Conservation (phyloP, 2,888 invertebrate genomes). For the Cataglyphis altisquamis region DNA sequence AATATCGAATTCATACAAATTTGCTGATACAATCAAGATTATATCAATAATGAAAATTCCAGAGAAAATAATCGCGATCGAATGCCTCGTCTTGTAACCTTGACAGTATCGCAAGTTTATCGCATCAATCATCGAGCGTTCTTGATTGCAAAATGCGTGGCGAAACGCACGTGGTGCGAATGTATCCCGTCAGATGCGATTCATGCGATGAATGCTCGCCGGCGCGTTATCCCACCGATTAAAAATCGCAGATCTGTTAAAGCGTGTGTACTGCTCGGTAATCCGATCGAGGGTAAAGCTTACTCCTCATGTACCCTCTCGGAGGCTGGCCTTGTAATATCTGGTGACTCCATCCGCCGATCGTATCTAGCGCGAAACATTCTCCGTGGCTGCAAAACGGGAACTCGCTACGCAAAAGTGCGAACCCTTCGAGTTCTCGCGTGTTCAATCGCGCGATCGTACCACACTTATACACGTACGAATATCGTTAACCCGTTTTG, state of each 20-base stretch:
- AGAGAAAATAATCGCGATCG: not conserved
- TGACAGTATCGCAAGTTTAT: slow-evolving; percentile 26
- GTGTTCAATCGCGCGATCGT: slow-evolving; percentile 21
- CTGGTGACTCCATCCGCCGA: slow-evolving; percentile 73
- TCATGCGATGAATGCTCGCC: not conserved
- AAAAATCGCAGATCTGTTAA: slow-evolving; percentile 44
- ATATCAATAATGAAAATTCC: not conserved
- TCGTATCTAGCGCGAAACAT: slow-evolving; percentile 71
- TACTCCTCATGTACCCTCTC: slow-evolving; percentile 56
- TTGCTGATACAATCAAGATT: not conserved
- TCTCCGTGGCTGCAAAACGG: slow-evolving; percentile 67
- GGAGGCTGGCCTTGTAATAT: slow-evolving; percentile 64
- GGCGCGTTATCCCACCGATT: slow-evolving; percentile 37
- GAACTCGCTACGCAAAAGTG: slow-evolving; percentile 61
- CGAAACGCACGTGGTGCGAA: slow-evolving; percentile 17
- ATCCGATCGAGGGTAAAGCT: slow-evolving; percentile 63
- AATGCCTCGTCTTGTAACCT: not conserved
- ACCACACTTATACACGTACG: not conserved
- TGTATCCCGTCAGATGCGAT: slow-evolving; percentile 5
- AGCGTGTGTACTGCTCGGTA: slow-evolving; percentile 46
- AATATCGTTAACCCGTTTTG: slow-evolving; percentile 19
- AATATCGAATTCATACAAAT: not conserved
- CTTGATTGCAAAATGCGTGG: slow-evolving; percentile 26
- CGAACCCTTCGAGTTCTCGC: slow-evolving; percentile 53
- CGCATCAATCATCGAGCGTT: slow-evolving; percentile 26